A percentile compares a stretch with the other conserved stretches of the same genome.
phyloP scores from a whole-genome alignment of 2,888 invertebrate genomes.

The Eupithecia pulchellata region DNA sequence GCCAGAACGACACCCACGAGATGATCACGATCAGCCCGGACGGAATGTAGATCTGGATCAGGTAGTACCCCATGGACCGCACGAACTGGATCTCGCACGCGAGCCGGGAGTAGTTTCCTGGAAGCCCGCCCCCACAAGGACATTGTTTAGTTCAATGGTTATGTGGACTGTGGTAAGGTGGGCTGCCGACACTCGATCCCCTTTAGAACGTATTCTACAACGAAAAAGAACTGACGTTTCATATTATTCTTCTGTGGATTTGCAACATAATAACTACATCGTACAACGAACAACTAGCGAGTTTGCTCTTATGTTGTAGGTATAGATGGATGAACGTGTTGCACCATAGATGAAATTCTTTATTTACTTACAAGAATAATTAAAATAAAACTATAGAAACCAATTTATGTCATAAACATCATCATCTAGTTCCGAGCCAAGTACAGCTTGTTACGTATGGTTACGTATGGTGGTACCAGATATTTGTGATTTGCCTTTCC shows the following conservation, averaged over 20 bases:
- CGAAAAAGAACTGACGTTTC: not conserved
- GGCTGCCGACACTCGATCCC: not conserved
- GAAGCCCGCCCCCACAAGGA: slow-evolving; percentile 9
- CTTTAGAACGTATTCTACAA: not conserved
- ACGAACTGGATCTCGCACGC: slow-evolving; percentile 97
- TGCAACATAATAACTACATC: too few species aligned
- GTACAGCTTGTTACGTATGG: too few species aligned
- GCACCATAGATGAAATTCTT: too few species aligned
- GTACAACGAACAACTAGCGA: too few species aligned
- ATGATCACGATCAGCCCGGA: slow-evolving; percentile 97
- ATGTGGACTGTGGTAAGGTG: not conserved
- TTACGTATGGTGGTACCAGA: too few species aligned
- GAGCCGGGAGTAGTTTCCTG: slow-evolving; percentile 97
- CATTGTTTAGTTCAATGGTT: not conserved
- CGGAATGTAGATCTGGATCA: slow-evolving; percentile 98
- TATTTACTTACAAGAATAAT: too few species aligned
- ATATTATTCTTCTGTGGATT: not conserved
- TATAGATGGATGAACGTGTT: too few species aligned
- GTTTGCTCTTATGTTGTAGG: too few species aligned
- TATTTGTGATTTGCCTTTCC: not conserved
- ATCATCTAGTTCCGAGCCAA: too few species aligned
- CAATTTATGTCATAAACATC: too few species aligned
- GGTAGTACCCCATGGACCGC: slow-evolving; percentile 98
- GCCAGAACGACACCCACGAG: slow-evolving; percentile 97
- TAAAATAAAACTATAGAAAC: too few species aligned